These are phyloP conservation scores for Notamacropus eugenii DNA, from an alignment of 2,797 vertebrate species.

Conservation along the genomic window DNA sequence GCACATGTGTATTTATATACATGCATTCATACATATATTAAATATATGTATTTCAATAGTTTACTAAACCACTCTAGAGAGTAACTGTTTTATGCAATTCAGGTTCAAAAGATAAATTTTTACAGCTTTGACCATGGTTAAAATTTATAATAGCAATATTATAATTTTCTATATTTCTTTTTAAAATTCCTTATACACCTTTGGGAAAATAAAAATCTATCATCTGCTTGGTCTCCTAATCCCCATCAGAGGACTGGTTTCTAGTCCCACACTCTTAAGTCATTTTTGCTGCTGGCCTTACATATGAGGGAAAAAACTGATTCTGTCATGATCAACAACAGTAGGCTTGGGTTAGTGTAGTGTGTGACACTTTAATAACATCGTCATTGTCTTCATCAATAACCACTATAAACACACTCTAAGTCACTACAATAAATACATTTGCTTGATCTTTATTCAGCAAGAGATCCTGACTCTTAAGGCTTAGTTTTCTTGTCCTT, in stretches of 20 bases:
- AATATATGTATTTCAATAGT: not conserved
- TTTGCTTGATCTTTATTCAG: not conserved
- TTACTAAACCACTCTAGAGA: not conserved
- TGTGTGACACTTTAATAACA: not conserved
- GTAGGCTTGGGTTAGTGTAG: not conserved
- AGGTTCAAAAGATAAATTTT: not conserved
- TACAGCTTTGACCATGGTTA: not conserved
- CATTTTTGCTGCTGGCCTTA: not conserved
- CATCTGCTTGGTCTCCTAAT: not conserved
- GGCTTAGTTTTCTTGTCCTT: not conserved
- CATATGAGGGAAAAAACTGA: not conserved
- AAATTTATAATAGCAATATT: not conserved
- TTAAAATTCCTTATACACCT: not conserved
- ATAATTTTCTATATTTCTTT: not conserved
- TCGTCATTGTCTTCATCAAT: not conserved
- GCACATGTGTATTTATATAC: not conserved
- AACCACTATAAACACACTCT: not conserved
- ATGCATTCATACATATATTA: not conserved
- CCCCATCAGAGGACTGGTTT: not conserved
- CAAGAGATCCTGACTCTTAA: not conserved
- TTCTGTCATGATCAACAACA: not conserved
- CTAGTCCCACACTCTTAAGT: not conserved
- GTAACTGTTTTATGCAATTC: not conserved
- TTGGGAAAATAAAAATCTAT: not conserved
- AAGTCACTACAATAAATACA: no score